Percentiles rank a stretch among this genome's conserved stretches.
These are phyloP conservation scores for Yponomeuta evonymella DNA, from an alignment of 2,888 invertebrate genomes.

Conservation along the genomic window DNA sequence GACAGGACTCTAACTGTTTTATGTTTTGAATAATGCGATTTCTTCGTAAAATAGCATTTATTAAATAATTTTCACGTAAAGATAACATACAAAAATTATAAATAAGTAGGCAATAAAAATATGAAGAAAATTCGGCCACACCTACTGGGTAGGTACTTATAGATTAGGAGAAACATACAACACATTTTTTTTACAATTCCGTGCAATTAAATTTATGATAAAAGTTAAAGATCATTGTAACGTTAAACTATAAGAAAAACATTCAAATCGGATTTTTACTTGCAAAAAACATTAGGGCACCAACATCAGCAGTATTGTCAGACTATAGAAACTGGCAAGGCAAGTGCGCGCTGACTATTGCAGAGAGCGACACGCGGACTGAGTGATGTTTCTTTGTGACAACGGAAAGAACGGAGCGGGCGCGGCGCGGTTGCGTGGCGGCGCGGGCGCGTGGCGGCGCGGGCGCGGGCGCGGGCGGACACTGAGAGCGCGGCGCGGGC, in stretches of 20 bases:
- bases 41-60: constrained; percentile 67
- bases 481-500: constrained; percentile 20
- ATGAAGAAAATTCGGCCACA: constrained; percentile 68
- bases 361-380: neutral
- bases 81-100: constrained; percentile 72
- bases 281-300: constrained; percentile 63
- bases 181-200: constrained; percentile 71
- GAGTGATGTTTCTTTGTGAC: constrained; percentile 63
- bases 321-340: constrained; percentile 75
- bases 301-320: constrained; percentile 65
- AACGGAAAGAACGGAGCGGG: constrained; percentile 55
- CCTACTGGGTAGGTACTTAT: constrained; percentile 63
- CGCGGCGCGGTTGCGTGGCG: constrained; percentile 28
- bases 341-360: constrained; percentile 62
- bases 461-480: constrained; percentile 12
- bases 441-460: neutral
- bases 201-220: constrained; percentile 66
- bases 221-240: constrained; percentile 71
- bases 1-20: neutral
- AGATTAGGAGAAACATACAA: constrained; percentile 71
- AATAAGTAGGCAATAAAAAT: constrained; percentile 49
- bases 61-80: constrained; percentile 72
- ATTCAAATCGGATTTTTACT: constrained; percentile 75
- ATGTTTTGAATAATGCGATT: constrained; percentile 61
- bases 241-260: constrained; percentile 71